These are phyloP conservation scores for Oscheius sp. DNA, from an alignment of 2,888 invertebrate species.

Conservation along the genomic window DNA sequence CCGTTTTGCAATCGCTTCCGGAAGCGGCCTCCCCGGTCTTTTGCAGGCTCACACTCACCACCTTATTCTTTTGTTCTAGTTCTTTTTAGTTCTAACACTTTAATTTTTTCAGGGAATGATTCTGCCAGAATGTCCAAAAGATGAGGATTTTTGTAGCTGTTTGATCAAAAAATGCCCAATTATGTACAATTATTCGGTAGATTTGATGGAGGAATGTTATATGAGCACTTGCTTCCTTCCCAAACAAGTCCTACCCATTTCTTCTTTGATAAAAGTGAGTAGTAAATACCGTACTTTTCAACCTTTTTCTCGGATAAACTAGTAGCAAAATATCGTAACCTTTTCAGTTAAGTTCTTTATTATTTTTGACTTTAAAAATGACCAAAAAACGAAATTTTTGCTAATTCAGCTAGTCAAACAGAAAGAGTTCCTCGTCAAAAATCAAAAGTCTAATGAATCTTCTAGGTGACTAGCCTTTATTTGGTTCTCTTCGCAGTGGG, in stretches of 20 bases:
- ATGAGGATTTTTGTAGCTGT: conserved; percentile 34
- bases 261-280: conserved; percentile 32
- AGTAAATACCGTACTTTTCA: no score
- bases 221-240: conserved; percentile 53
- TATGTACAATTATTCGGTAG: conserved; percentile 40
- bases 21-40: not conserved
- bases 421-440: not conserved
- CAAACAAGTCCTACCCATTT: conserved; percentile 48
- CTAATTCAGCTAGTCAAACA: not conserved
- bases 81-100: not conserved
- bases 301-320: not conserved
- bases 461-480: conserved; percentile 49
- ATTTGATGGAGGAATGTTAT: conserved; percentile 46
- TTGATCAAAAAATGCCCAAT: conserved; percentile 39
- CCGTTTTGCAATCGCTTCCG: not conserved
- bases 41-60: not conserved
- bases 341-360: not conserved
- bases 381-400: no score
- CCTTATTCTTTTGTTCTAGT: not conserved
- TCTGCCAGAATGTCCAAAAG: not conserved
- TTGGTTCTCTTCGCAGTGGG: conserved; percentile 49
- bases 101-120: not conserved
- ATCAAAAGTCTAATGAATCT: not conserved
- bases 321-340: no score
- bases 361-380: not conserved